Evolutionary conservation across 2,113 vertebrate species (phyloP).

Genomic region (Centropus bengalensis): DNA sequence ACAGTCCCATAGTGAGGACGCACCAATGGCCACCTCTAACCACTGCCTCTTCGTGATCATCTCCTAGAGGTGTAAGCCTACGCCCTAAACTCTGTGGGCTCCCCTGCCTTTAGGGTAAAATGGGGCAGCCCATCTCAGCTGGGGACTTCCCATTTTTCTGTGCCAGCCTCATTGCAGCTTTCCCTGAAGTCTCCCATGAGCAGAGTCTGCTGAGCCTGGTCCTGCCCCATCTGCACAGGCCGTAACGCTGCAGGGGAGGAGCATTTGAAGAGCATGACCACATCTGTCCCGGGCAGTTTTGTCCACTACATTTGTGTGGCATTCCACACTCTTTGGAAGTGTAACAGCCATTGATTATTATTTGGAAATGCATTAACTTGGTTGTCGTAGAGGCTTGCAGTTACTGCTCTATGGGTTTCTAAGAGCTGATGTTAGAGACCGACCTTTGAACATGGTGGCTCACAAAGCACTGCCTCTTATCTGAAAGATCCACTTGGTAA

Average conservation of each 20-base stretch:
- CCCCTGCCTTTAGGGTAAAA: neutral
- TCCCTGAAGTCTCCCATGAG: neutral
- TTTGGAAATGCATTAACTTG: neutral
- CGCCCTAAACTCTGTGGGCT: neutral
- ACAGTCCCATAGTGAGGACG: accelerated
- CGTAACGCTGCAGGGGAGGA: neutral
- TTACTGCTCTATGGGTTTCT: neutral
- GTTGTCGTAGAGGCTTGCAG: neutral
- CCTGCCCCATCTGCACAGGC: neutral
- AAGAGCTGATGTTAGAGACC: neutral
- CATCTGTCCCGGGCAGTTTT: neutral
- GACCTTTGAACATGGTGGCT: neutral
- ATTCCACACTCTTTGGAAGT: neutral
- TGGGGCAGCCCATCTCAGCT: neutral
- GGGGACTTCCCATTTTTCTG: neutral
- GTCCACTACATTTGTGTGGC: accelerated
- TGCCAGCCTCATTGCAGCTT: neutral
- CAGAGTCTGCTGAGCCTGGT: neutral
- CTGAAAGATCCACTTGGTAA: neutral
- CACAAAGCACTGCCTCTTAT: neutral
- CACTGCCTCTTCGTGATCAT: neutral
- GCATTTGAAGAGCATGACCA: neutral
- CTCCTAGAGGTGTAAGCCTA: neutral
- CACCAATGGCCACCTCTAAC: neutral
- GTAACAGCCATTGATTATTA: accelerated